Evolutionary conservation across 1,140 invertebrate species (phyloP).

Genomic region (Planococcus citri): DNA sequence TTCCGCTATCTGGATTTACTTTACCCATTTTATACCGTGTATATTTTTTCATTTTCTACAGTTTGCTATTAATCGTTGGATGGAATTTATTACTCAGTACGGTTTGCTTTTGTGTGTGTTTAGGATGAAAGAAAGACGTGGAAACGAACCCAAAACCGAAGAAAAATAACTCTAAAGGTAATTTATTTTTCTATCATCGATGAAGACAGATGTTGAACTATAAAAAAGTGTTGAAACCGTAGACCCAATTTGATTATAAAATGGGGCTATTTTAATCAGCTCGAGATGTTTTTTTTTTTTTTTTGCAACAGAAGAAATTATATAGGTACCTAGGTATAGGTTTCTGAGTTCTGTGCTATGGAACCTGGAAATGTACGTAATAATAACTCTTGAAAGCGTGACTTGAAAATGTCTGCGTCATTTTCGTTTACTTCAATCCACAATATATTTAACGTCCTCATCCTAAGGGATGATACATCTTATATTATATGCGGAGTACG

Average conservation of each 20-base stretch:
- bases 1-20: neutral
- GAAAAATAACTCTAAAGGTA: neutral
- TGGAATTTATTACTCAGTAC: neutral
- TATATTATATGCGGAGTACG: no score
- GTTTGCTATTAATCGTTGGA: neutral
- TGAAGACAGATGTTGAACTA: neutral
- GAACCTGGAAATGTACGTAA: no score
- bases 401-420: neutral
- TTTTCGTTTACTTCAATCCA: neutral
- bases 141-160: neutral
- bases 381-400: neutral
- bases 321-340: no score
- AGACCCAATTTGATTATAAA: slow-evolving; percentile 8
- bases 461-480: neutral
- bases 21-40: no score
- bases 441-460: neutral
- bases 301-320: no score
- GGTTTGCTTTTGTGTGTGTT: neutral
- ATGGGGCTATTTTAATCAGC: neutral
- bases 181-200: slow-evolving; percentile 1
- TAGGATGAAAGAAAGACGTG: no score
- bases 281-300: neutral
- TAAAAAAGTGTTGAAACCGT: neutral
- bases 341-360: no score
- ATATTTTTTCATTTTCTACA: neutral